These are phyloP conservation scores for Dipus sagitta DNA, from an alignment of 2,797 vertebrate genomes.

Conservation along the genomic window DNA sequence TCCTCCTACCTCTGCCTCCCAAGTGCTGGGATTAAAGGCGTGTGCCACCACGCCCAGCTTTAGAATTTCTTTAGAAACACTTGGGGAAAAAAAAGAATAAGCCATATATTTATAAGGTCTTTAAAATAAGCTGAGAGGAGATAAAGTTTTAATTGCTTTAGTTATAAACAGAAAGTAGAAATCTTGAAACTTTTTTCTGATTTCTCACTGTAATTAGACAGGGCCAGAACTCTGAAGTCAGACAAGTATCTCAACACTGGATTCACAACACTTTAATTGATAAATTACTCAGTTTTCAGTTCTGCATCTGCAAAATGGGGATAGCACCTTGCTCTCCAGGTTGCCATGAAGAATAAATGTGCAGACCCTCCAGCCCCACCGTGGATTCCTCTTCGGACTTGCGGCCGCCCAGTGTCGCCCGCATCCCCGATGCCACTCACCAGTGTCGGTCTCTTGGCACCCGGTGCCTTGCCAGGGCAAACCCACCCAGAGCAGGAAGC, in stretches of 20 bases:
- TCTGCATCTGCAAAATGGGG: not conserved
- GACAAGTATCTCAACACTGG: not conserved
- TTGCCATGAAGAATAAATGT: not conserved
- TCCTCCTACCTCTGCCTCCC: too few species aligned
- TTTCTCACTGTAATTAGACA: not conserved
- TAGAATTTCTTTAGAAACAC: slow-evolving; percentile 34
- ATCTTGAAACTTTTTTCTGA: not conserved
- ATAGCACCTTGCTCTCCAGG: not conserved
- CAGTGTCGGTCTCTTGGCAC: too few species aligned
- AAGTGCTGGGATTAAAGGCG: too few species aligned
- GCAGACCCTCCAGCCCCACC: not conserved
- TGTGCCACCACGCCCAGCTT: too few species aligned
- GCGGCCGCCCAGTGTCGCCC: too few species aligned
- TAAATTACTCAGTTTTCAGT: not conserved
- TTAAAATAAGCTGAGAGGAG: not conserved
- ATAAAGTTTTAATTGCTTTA: slow-evolving; percentile 37
- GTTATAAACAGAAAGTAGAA: slow-evolving; percentile 2
- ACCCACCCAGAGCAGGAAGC: too few species aligned
- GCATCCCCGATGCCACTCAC: too few species aligned
- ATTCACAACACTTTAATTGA: not conserved
- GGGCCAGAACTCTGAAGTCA: not conserved
- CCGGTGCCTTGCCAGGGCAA: too few species aligned
- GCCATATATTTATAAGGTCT: not conserved
- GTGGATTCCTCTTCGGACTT: too few species aligned
- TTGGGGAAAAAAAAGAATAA: not conserved